Evolutionary conservation across 2,888 invertebrate species (phyloP).

Genomic region (Heteropelma amictum): DNA sequence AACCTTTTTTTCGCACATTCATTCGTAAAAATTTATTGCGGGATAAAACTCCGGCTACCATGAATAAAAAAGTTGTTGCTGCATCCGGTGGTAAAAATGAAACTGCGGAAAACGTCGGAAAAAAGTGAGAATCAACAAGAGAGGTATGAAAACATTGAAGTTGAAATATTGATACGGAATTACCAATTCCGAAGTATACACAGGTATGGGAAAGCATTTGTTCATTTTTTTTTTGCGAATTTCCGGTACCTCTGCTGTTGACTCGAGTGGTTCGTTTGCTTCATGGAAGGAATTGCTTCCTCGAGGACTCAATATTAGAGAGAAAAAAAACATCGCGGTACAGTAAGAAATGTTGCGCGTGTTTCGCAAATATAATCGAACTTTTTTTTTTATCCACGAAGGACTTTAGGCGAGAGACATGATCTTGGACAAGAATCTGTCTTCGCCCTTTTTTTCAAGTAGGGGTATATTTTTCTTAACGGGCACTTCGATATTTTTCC

Average conservation of each 20-base stretch:
- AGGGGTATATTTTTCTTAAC: constrained; percentile 2
- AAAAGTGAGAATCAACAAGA: no score
- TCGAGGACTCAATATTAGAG: background rate
- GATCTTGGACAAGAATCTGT: background rate
- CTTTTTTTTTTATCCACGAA: no score
- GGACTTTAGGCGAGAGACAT: background rate
- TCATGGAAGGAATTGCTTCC: background rate
- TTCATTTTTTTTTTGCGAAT: background rate
- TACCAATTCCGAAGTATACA: no score
- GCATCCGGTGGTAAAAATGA: no score
- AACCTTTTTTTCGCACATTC: no score
- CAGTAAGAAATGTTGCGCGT: background rate
- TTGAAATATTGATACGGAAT: no score
- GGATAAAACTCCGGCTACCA: no score
- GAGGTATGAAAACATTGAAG: no score
- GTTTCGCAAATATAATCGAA: background rate
- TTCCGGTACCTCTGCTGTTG: background rate
- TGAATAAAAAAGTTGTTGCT: no score
- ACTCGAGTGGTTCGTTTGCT: background rate
- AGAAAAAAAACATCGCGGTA: background rate
- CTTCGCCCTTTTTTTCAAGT: background rate
- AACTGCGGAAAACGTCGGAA: no score
- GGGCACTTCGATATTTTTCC: constrained; percentile 44
- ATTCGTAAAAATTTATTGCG: no score
- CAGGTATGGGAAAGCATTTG: background rate